Conservation (phyloP, 1,140 invertebrate species). For the Orchestia grillus region DNA sequence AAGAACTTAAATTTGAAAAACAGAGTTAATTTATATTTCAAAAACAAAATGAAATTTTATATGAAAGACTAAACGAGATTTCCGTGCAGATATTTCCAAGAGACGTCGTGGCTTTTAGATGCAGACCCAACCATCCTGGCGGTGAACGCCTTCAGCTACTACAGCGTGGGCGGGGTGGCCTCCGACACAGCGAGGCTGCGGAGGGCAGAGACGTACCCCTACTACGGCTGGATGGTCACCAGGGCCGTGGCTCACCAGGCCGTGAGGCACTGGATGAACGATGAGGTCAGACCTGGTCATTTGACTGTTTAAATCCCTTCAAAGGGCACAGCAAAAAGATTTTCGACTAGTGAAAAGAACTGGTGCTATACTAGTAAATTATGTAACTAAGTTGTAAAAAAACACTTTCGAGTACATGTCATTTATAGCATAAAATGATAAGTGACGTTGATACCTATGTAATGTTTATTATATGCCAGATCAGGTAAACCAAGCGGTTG, state of each 20-base stretch:
- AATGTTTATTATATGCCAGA: too few species aligned
- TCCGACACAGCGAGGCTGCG: not conserved
- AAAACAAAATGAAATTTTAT: too few species aligned
- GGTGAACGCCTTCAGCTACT: slow-evolving; percentile 56
- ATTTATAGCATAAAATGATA: too few species aligned
- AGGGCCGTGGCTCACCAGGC: not conserved
- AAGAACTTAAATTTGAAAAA: not conserved
- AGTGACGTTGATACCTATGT: too few species aligned
- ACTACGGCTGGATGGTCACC: slow-evolving; percentile 51
- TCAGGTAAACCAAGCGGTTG: too few species aligned
- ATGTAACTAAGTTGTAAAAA: too few species aligned
- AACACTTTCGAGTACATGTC: too few species aligned
- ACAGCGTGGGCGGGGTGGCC: slow-evolving; percentile 44
- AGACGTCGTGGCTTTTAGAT: slow-evolving; percentile 50
- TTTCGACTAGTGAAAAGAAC: too few species aligned
- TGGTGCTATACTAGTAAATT: too few species aligned
- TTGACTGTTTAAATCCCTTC: not conserved
- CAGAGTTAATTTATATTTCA: too few species aligned
- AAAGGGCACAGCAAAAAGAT: too few species aligned
- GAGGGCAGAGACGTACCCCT: slow-evolving; percentile 13
- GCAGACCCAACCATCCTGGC: slow-evolving; percentile 45
- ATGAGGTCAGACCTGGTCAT: not conserved
- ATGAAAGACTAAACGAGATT: not conserved
- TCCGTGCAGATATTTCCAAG: slow-evolving; percentile 47
- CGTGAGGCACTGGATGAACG: slow-evolving; percentile 28